These are phyloP conservation scores for Cheirogaleus major DNA, from an alignment of 2,797 vertebrate genomes.

Conservation along the genomic window DNA sequence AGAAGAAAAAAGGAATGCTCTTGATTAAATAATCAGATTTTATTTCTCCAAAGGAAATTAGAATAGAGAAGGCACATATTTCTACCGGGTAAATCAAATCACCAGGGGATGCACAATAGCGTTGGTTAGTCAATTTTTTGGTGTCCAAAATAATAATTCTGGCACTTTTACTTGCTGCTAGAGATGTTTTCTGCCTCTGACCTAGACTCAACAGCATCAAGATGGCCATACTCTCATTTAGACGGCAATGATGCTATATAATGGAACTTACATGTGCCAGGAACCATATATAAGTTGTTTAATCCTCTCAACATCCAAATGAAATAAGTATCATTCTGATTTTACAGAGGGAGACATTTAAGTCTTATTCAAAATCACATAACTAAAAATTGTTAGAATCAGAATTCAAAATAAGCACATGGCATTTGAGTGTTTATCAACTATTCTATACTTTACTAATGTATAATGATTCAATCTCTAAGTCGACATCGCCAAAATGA, in stretches of 20 bases:
- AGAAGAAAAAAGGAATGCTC: neutral
- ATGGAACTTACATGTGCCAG: neutral
- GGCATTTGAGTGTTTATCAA: neutral
- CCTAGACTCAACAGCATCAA: neutral
- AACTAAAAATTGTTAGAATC: neutral
- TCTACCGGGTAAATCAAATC: slow-evolving; percentile 1
- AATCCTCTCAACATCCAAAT: neutral
- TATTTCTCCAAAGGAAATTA: slow-evolving; percentile 7
- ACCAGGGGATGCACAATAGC: neutral
- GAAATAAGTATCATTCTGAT: slow-evolving; percentile 29
- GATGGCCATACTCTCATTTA: neutral
- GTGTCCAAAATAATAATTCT: neutral
- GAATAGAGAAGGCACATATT: neutral
- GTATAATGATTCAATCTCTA: neutral
- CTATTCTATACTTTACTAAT: neutral
- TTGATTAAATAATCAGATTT: neutral
- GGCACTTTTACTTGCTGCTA: neutral
- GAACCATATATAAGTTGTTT: neutral
- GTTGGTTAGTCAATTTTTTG: neutral
- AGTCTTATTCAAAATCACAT: slow-evolving; percentile 17
- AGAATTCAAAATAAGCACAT: neutral
- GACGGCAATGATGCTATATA: neutral
- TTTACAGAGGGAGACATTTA: slow-evolving; percentile 14
- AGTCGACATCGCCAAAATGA: neutral
- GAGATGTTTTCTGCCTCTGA: neutral